These are phyloP conservation scores for Beris morrisii DNA, from an alignment of 2,888 invertebrate genomes.

Conservation along the genomic window DNA sequence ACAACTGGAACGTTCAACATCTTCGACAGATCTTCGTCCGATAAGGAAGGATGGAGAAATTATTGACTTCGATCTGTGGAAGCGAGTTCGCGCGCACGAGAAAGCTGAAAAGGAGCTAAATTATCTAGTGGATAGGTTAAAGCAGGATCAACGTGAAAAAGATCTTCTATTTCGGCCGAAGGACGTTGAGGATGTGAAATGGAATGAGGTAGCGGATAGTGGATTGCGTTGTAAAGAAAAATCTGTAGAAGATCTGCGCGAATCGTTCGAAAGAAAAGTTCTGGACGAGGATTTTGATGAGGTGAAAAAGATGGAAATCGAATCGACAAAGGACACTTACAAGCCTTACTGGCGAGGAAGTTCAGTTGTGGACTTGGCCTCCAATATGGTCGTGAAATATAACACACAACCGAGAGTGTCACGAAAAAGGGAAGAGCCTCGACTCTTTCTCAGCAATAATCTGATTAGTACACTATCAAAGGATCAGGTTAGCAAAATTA, in stretches of 20 bases:
- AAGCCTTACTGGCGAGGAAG: conserved; percentile 83
- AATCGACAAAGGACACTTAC: conserved; percentile 67
- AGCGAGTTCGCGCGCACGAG: conserved; percentile 74
- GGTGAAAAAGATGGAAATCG: conserved; percentile 54
- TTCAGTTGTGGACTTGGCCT: conserved; percentile 79
- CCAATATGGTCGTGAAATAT: conserved; percentile 66
- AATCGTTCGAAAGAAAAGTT: conserved; percentile 70
- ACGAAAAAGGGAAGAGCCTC: conserved; percentile 56
- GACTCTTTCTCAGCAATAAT: conserved; percentile 70
- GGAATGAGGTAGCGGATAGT: conserved; percentile 75
- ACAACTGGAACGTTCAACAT: conserved; percentile 76
- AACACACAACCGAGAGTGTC: conserved; percentile 56
- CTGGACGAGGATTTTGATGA: conserved; percentile 59
- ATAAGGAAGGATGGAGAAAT: conserved; percentile 76
- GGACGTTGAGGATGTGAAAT: conserved; percentile 71
- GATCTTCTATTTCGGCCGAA: conserved; percentile 81
- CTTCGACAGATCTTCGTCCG: conserved; percentile 68
- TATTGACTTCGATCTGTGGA: conserved; percentile 87
- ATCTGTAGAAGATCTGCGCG: conserved; percentile 83
- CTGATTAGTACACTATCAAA: conserved; percentile 82
- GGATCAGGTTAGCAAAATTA: conserved; percentile 79
- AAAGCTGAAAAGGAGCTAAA: conserved; percentile 81
- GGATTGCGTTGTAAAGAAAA: conserved; percentile 81
- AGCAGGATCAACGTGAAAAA: conserved; percentile 76
- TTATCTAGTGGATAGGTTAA: conserved; percentile 73